A percentile compares a stretch with the other conserved stretches of the same genome.
Conservation (phyloP, 2,113 vertebrate species). For the rabbit (Oryctolagus cuniculus) region mOryCun1.1 NC_091442.1:96647001-96647500, state of each 20-base stretch:
- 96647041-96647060: neutral
- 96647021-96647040: neutral
- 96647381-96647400: no score
- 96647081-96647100: neutral
- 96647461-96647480: no score
- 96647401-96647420: no score
- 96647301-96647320: neutral
- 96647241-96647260: neutral
- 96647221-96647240: neutral
- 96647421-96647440: no score
- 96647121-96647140: neutral
- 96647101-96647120: neutral
- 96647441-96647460: no score
- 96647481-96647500: no score
- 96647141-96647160: neutral
- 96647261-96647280: neutral
- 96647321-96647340: neutral
- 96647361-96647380: no score
- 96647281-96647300: neutral
- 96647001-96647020: neutral
- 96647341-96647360: neutral
- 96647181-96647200: neutral
- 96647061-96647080: constrained; percentile 16
- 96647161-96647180: neutral
- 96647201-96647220: neutral